Base-by-base conservation (phyloP, 2,797 vertebrate species). In the Heterohyrax brucei region DNA sequence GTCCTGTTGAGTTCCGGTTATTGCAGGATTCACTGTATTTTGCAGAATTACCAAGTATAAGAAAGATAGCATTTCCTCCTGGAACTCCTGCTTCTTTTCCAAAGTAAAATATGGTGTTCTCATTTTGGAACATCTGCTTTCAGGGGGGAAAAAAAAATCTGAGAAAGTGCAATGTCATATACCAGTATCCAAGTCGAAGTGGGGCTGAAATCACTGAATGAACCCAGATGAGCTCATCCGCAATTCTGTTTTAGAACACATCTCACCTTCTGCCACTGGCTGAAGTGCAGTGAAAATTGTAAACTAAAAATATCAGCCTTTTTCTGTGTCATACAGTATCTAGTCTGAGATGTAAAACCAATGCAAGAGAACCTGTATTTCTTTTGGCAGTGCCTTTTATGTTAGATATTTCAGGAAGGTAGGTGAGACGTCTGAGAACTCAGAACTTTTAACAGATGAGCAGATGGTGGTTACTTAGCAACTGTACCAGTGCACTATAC, bases 401-500 rank as follows among this genome's bases (percentile, higher is more conserved):
- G 48, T 66, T 78, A 50, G 30, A 19, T 79, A 48, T 78, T 89
- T 94, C 24, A 68, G 77, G n/a, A 97, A 96, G 87, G 84, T 96
- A 22, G 79, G 62, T 84, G 93, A 87, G 64, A 96, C 93, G 64
- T 50, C 64, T 93, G 62, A 95, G 64, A 95, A 72, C 86, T 95
- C 93, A 62, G 50, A 75, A 79, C 92, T 98, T 97, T 94, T 70
- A 80, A 87, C 75, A 44, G 46, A 91, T 66, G 56, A 85, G 28
- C 70, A 93, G 93, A 96, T 96, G 90, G 78, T 94, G n/a, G 95
- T 98, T 97, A 91, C 83, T 68, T 92, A 94, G 96, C 92, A 97
- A 96, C 85, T 82, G 78, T 33, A 88, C 33, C 81, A 89, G 1
- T 39, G 53, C 0, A 0, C 0, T 0, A 18, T 93, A 87, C 82